These are phyloP conservation scores for Ditula angustiorana DNA, from an alignment of 2,888 invertebrate genomes.

Conservation along the genomic window DNA sequence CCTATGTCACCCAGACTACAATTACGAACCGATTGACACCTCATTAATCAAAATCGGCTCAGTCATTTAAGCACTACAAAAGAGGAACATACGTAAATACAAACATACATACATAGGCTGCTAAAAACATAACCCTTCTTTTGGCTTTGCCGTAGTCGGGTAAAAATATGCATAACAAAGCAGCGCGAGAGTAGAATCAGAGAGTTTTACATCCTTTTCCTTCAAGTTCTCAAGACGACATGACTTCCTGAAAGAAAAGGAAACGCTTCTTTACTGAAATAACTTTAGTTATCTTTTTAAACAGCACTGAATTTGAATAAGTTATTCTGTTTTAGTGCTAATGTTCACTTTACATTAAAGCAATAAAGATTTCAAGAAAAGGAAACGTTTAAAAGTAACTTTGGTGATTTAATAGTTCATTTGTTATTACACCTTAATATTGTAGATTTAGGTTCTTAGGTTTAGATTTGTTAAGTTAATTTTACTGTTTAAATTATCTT, in stretches of 20 bases:
- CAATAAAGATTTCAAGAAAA: conserved; percentile 2
- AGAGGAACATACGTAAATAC: too few species aligned
- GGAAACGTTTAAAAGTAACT: not conserved
- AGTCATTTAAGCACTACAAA: too few species aligned
- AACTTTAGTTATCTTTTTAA: conserved; percentile 48
- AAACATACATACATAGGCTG: too few species aligned
- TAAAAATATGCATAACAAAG: conserved; percentile 6
- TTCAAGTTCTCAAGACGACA: conserved; percentile 41
- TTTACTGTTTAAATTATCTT: too few species aligned
- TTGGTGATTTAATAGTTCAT: not conserved
- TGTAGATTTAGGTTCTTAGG: too few species aligned
- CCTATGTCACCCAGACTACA: too few species aligned
- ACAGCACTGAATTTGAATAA: conserved; percentile 45
- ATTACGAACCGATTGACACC: too few species aligned
- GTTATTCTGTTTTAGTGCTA: conserved; percentile 40
- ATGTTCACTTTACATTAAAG: conserved; percentile 18
- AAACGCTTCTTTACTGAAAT: conserved; percentile 51
- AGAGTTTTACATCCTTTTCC: conserved; percentile 35
- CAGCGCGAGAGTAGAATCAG: conserved; percentile 17
- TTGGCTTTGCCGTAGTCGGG: too few species aligned
- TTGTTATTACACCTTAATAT: not conserved
- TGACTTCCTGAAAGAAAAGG: conserved; percentile 47
- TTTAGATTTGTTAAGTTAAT: too few species aligned
- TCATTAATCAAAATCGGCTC: too few species aligned
- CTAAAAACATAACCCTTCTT: too few species aligned